Percentiles rank a stretch among this genome's conserved stretches.
These are phyloP conservation scores for Bombus impatiens DNA, from an alignment of 1,140 invertebrate species.

Conservation along the genomic window DNA sequence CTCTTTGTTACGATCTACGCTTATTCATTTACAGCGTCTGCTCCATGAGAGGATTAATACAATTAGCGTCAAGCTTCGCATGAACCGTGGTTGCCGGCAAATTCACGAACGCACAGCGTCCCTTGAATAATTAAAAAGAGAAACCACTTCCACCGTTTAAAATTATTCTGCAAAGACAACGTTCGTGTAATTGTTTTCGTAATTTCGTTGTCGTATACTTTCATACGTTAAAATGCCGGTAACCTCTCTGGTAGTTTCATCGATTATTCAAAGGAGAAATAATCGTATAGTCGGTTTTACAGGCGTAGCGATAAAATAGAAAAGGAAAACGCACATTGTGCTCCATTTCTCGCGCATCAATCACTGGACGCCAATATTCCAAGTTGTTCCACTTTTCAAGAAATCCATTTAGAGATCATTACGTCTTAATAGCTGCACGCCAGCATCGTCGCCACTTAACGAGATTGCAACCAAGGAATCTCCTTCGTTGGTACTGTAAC, in stretches of 20 bases:
- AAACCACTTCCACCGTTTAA: background rate
- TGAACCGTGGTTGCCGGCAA: background rate
- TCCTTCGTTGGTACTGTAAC: background rate
- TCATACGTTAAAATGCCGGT: too few species aligned
- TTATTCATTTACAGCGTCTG: background rate
- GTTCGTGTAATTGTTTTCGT: background rate
- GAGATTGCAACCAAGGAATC: conserved; percentile 26
- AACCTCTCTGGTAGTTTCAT: background rate
- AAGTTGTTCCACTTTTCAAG: conserved; percentile 14
- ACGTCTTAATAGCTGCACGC: conserved; percentile 26
- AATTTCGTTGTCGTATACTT: background rate
- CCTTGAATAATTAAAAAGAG: background rate
- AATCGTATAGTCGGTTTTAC: background rate
- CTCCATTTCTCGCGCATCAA: conserved; percentile 26
- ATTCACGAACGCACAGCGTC: background rate
- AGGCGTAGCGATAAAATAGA: background rate
- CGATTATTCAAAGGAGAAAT: background rate
- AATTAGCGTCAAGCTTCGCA: background rate
- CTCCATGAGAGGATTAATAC: background rate
- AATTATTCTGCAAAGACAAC: background rate
- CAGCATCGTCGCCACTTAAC: conserved; percentile 27
- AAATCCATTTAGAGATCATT: conserved; percentile 26
- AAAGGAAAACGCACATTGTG: background rate
- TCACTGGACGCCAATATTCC: conserved; percentile 16
- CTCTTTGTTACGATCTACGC: background rate